Conservation (phyloP, 2,113 vertebrate species). For the Aegotheles bennettii region DNA sequence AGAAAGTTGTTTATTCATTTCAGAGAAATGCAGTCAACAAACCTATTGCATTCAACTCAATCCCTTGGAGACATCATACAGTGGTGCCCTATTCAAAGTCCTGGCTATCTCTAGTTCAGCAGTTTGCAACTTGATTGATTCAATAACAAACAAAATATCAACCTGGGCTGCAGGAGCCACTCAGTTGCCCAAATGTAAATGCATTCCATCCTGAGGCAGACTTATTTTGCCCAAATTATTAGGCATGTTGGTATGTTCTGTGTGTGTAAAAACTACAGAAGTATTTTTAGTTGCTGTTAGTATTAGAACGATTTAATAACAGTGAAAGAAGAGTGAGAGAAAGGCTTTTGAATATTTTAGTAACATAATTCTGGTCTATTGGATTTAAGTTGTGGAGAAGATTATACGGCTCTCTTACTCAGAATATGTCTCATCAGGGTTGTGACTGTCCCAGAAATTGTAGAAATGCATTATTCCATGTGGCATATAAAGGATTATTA, state of each 20-base stretch:
- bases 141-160: not conserved
- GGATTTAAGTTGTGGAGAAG: not conserved
- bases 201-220: not conserved
- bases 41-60: not conserved
- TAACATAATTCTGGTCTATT: not conserved
- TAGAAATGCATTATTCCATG: not conserved
- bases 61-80: not conserved
- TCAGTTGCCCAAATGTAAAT: not conserved
- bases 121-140: not conserved
- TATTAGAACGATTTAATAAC: not conserved
- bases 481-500: not conserved
- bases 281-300: conserved; percentile 2
- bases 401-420: not conserved
- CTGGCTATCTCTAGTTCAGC: not conserved
- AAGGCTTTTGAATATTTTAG: conserved; percentile 14
- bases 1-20: not conserved
- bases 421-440: not conserved
- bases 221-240: not conserved
- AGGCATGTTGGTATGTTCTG: not conserved
- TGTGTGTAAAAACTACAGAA: not conserved
- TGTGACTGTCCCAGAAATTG: not conserved
- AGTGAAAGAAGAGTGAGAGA: not conserved
- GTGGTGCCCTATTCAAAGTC: not conserved
- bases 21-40: not conserved
- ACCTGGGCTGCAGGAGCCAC: not conserved